Evolutionary conservation across 2,797 vertebrate species (phyloP), one percentile per base, ranked within the genome.

Genomic region (Phataginus tricuspis): DNA sequence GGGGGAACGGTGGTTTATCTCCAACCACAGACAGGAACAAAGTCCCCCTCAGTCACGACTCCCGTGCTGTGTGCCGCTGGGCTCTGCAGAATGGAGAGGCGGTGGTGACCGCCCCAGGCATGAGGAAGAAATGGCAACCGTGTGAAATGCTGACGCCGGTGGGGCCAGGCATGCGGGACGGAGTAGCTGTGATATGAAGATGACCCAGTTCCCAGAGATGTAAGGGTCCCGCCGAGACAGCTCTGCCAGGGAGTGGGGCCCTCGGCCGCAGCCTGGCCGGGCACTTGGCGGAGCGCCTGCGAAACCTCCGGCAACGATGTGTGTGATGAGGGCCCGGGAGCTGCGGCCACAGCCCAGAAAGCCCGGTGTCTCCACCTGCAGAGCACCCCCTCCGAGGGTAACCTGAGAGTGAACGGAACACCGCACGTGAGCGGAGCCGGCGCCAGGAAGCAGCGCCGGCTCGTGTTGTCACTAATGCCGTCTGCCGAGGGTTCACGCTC

Each of bases 241-340:
- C 51, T 6, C 59, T 39, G 10, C 29, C 37, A 11, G 23, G 53
- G 45, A 29, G 5, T 2, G 1, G 25, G 19, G 18, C 31, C 3
- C 57, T 25, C 1, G 0, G 7, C 25, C 15, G 0, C 13, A 53
- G 37, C 55, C 51, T 27, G 9, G 29, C 37, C 1, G 0, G 10
- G 31, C 29, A 55, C 10, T 0, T 29, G 51, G 59, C 13, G 16
- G 31, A 82, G 53, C 37, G 27, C 1, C 27, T 7, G 27, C 16
- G 1, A 34, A 51, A 34, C 64, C 72, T 49, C 79, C 0, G 7
- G 37, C 16, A 39, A 42, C 0, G 15, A 31, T 57, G 18, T 49
- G 19, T 2, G 31, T 0, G 0, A 37, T 34, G 25, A 42, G 18
- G 4, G 18, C 45, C 2, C 1, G 0, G n/a, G 21, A 25, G 59